Conservation (phyloP, 1,140 invertebrate species). For the Aphelinus certus region DNA sequence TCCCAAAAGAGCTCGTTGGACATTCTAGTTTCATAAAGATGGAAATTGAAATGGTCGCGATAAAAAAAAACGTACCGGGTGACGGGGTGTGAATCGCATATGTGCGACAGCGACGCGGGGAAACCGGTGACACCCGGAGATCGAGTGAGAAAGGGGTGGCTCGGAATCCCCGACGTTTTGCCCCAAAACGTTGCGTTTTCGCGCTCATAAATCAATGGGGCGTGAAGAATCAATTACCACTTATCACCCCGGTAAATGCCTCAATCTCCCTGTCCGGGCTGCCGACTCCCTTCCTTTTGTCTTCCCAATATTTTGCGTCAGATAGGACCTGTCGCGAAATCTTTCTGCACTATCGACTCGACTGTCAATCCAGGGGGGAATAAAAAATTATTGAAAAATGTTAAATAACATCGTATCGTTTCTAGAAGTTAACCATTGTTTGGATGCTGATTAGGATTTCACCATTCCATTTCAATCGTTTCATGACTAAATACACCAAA, state of each 20-base stretch:
- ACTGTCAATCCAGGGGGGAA: too few species aligned
- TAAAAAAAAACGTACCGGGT: not conserved
- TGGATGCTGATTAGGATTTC: too few species aligned
- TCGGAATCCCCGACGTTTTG: constrained; percentile 35
- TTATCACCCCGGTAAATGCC: constrained; percentile 49
- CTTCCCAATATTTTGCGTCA: constrained; percentile 5
- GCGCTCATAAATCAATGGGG: constrained; percentile 60
- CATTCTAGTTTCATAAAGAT: constrained; percentile 28
- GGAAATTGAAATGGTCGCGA: constrained; percentile 15
- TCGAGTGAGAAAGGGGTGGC: constrained; percentile 14
- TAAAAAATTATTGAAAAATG: too few species aligned
- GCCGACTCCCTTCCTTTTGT: not conserved
- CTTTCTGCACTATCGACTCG: too few species aligned
- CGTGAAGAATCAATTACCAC: constrained; percentile 64
- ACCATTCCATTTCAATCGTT: too few species aligned
- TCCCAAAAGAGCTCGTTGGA: too few species aligned
- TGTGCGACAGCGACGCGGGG: not conserved
- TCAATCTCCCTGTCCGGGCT: constrained; percentile 8
- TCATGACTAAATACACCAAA: too few species aligned
- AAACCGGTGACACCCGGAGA: not conserved
- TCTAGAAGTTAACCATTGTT: too few species aligned
- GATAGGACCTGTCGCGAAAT: constrained; percentile 50
- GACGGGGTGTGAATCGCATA: not conserved
- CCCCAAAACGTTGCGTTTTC: constrained; percentile 43
- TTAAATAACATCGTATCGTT: too few species aligned